These are phyloP conservation scores for Ctenicera cuprea DNA, from an alignment of 2,888 invertebrate species.

Conservation along the genomic window DNA sequence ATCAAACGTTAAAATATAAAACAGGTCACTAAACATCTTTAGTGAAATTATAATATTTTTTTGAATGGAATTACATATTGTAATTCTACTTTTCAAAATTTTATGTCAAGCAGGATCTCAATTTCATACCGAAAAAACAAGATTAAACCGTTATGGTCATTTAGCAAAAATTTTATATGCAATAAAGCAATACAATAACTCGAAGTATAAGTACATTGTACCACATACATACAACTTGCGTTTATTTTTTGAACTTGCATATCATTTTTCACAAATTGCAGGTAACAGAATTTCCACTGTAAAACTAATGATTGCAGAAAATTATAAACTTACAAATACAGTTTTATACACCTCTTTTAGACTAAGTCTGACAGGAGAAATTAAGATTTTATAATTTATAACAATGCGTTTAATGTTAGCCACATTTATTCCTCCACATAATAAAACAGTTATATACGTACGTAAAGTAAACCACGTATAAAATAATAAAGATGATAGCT, in stretches of 20 bases:
- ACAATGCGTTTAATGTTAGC: too few relatives aligned
- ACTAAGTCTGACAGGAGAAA: too few relatives aligned
- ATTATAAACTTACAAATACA: not conserved
- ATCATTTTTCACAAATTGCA: not conserved
- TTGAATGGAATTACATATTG: not conserved
- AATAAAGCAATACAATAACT: not conserved
- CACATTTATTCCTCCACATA: too few relatives aligned
- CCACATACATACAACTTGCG: conserved; percentile 2
- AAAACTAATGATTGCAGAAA: not conserved
- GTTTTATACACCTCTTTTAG: too few relatives aligned
- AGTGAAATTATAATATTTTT: not conserved
- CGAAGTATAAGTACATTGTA: not conserved
- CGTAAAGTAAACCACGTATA: too few relatives aligned
- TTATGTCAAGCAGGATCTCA: too few relatives aligned
- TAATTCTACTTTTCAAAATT: not conserved
- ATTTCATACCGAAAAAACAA: not conserved
- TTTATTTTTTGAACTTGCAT: conserved; percentile 1
- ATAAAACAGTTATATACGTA: too few relatives aligned
- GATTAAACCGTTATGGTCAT: not conserved
- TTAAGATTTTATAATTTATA: too few relatives aligned
- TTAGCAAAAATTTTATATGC: not conserved
- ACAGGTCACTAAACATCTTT: not conserved
- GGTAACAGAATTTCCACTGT: not conserved
- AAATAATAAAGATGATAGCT: too few relatives aligned
- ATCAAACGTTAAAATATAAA: not conserved